A percentile compares a stretch with the other conserved stretches of the same genome.
Evolutionary conservation across 2,888 invertebrate genomes (phyloP).

Genomic region (Pardosa pseudoannulata): DNA sequence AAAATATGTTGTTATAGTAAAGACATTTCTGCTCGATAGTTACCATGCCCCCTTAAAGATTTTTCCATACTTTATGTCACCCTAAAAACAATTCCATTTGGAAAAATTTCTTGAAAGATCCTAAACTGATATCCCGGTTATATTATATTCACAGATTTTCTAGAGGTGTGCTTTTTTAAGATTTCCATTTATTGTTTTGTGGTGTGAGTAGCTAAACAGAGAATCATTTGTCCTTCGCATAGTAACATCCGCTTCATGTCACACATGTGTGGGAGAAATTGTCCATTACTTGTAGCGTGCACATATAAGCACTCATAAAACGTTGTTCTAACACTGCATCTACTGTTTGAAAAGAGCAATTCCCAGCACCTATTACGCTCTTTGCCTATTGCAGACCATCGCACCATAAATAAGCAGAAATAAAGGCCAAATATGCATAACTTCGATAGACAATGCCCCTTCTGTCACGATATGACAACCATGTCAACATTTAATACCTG

Average conservation of each 20-base stretch:
- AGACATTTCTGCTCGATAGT: too few relatives aligned
- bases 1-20: too few relatives aligned
- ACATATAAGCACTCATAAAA: slow-evolving; percentile 55
- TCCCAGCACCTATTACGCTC: slow-evolving; percentile 48
- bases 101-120: too few relatives aligned
- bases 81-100: too few relatives aligned
- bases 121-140: too few relatives aligned
- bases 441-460: slow-evolving; percentile 60
- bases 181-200: background rate
- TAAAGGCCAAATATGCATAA: slow-evolving; percentile 65
- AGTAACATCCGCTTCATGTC: slow-evolving; percentile 57
- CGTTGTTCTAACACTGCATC: slow-evolving; percentile 39
- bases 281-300: slow-evolving; percentile 46
- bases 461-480: slow-evolving; percentile 63
- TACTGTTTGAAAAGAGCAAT: slow-evolving; percentile 44
- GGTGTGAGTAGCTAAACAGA: background rate
- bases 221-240: slow-evolving; percentile 17
- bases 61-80: too few relatives aligned
- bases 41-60: too few relatives aligned
- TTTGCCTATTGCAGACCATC: slow-evolving; percentile 48
- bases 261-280: slow-evolving; percentile 35
- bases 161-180: background rate
- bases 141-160: background rate
- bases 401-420: slow-evolving; percentile 62
- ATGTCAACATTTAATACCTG: slow-evolving; percentile 60